Evolutionary conservation across 2,113 vertebrate species (phyloP).

Genomic region (Pampusana beccarii): DNA sequence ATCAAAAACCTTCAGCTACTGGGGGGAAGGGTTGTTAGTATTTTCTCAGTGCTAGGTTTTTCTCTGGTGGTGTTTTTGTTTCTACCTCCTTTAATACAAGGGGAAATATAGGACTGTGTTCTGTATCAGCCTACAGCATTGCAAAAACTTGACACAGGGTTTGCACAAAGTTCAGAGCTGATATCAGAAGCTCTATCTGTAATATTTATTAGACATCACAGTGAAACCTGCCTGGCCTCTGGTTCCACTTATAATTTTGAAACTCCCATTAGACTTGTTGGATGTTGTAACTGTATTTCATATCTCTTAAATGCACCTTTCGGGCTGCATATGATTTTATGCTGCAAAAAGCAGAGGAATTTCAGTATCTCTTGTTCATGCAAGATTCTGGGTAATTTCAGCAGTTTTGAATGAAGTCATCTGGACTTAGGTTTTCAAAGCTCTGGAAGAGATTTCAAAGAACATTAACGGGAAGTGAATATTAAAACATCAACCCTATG

Average conservation of each 20-base stretch:
- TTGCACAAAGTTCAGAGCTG: neutral
- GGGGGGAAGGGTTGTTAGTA: neutral
- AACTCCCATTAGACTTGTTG: neutral
- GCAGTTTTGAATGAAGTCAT: neutral
- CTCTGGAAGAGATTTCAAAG: neutral
- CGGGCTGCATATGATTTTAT: neutral
- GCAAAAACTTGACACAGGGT: neutral
- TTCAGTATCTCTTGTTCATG: neutral
- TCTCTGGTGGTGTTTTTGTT: neutral
- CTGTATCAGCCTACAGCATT: neutral
- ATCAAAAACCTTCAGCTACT: neutral
- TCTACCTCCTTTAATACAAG: neutral
- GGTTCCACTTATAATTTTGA: neutral
- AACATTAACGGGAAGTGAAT: neutral
- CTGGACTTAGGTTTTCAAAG: neutral
- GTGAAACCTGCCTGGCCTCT: neutral
- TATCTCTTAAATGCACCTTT: conserved; percentile 51
- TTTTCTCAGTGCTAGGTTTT: neutral
- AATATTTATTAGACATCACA: neutral
- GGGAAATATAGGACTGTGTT: neutral
- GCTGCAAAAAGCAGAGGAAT: neutral
- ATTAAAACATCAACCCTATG: neutral
- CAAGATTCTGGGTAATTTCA: conserved; percentile 31
- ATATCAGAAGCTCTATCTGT: neutral
- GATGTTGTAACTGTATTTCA: neutral